Evolutionary conservation across 2,113 vertebrate genomes (phyloP).

Genomic region (Callipepla squamata): DNA sequence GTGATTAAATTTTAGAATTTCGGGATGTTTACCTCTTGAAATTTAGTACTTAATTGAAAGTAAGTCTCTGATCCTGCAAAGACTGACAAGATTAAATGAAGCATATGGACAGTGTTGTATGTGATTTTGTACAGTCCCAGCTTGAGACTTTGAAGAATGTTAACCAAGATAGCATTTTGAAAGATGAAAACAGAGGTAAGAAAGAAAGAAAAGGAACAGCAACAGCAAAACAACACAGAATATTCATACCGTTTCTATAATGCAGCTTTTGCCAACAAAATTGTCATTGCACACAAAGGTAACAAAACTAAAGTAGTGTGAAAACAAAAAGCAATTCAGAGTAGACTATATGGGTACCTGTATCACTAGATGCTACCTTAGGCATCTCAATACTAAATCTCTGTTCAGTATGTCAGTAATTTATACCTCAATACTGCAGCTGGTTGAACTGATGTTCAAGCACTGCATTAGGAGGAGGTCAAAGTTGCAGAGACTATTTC

Average conservation of each 20-base stretch:
- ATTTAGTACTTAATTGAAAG: background rate
- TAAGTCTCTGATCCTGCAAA: background rate
- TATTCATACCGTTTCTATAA: background rate
- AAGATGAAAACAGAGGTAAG: background rate
- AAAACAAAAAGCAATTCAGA: accelerated
- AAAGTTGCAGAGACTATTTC: too few species aligned
- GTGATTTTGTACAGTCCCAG: background rate
- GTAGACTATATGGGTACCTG: accelerated
- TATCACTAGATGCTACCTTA: background rate
- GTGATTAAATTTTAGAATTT: background rate
- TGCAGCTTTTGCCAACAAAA: background rate
- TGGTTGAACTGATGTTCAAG: background rate
- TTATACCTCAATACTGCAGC: background rate
- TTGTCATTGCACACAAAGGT: background rate
- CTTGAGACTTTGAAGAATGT: background rate
- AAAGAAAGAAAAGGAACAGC: background rate
- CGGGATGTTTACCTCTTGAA: background rate
- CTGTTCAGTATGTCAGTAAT: background rate
- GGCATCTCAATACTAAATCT: background rate
- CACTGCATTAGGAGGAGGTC: background rate
- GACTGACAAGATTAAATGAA: background rate
- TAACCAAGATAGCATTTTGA: background rate
- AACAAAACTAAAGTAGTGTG: background rate
- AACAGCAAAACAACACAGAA: background rate
- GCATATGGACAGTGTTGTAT: background rate